Conservation (phyloP, 2,113 vertebrate genomes). For the Diadophis punctatus region DNA sequence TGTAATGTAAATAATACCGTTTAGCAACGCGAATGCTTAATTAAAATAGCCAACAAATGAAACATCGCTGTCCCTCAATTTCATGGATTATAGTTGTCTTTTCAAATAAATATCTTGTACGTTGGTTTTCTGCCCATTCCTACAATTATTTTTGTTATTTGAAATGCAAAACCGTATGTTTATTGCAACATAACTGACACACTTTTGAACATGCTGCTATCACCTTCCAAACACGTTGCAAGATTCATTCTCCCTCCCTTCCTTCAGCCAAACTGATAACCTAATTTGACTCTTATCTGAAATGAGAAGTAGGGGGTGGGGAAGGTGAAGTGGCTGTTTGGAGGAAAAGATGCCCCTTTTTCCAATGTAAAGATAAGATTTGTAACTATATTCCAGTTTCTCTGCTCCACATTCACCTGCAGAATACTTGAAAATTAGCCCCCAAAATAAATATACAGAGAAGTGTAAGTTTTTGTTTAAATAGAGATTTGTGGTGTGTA, state of each 20-base stretch:
- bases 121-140: fast-evolving
- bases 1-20: not conserved
- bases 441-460: not conserved
- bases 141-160: not conserved
- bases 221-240: constrained; percentile 46
- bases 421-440: not conserved
- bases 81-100: not conserved
- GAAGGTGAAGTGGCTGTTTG: not conserved
- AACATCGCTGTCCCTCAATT: not conserved
- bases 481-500: not conserved
- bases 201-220: constrained; percentile 42
- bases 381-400: not conserved
- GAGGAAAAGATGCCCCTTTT: not conserved
- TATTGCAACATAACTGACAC: constrained; percentile 55
- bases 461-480: not conserved
- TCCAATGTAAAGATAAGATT: not conserved
- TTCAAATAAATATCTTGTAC: not conserved
- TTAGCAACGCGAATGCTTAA: not conserved
- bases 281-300: constrained; percentile 8
- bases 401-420: not conserved
- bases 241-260: constrained; percentile 25
- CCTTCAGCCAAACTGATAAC: constrained; percentile 11
- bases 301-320: not conserved
- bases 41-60: not conserved
- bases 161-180: constrained; percentile 17